Percentiles rank a stretch among this genome's conserved stretches.
These are phyloP conservation scores for Phoxinus phoxinus DNA, from an alignment of 2,113 vertebrate species.

Conservation along the genomic window DNA sequence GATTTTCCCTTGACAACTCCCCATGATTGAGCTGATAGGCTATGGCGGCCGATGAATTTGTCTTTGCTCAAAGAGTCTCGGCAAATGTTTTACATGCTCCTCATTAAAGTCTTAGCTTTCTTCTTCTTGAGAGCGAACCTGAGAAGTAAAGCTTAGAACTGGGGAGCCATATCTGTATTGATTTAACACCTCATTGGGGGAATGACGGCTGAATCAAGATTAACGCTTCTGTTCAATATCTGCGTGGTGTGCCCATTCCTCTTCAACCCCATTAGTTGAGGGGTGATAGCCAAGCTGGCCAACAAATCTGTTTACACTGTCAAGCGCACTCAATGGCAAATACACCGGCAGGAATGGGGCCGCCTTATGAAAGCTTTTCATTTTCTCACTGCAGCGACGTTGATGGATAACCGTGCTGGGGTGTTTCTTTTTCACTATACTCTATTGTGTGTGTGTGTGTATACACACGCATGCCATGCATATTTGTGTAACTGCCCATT, in stretches of 20 bases:
- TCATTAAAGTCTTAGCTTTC: slow-evolving; percentile 65
- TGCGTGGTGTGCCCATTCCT: slow-evolving; percentile 61
- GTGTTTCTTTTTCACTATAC: slow-evolving; percentile 44
- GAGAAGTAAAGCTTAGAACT: slow-evolving; percentile 64
- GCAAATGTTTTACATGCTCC: slow-evolving; percentile 65
- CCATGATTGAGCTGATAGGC: slow-evolving; percentile 44
- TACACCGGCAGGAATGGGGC: slow-evolving; percentile 50
- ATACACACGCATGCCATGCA: slow-evolving; percentile 39
- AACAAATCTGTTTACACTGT: slow-evolving; percentile 63
- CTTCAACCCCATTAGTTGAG: slow-evolving; percentile 65
- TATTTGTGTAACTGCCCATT: slow-evolving; percentile 38
- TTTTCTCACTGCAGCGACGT: slow-evolving; percentile 51
- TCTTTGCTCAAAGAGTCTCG: slow-evolving; percentile 43
- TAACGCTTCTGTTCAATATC: slow-evolving; percentile 66
- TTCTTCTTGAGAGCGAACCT: slow-evolving; percentile 68
- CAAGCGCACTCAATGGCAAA: slow-evolving; percentile 55
- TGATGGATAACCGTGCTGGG: slow-evolving; percentile 51
- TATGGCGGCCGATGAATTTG: slow-evolving; percentile 34
- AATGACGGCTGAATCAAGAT: slow-evolving; percentile 78
- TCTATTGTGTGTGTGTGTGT: slow-evolving; percentile 37
- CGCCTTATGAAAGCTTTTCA: slow-evolving; percentile 61
- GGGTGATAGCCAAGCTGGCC: slow-evolving; percentile 60
- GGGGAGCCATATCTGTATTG: slow-evolving; percentile 72
- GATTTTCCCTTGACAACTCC: slow-evolving; percentile 43
- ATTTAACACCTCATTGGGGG: slow-evolving; percentile 76